A percentile compares a stretch with the other conserved stretches of the same genome.
phyloP scores from a whole-genome alignment of 2,888 invertebrate genomes.

The Magallana nippona region DNA sequence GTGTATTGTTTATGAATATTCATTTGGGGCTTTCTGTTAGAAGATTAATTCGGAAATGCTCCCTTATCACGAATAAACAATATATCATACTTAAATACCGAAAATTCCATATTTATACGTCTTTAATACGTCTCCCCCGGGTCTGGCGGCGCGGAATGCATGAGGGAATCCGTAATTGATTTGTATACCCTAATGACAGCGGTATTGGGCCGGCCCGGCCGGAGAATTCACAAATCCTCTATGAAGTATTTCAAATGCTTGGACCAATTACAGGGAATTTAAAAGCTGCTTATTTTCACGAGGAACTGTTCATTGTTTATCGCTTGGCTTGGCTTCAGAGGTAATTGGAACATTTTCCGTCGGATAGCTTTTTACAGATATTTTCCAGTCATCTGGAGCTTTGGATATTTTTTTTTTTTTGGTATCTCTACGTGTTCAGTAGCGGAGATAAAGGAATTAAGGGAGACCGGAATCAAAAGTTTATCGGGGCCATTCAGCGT shows the following conservation, averaged over 20 bases:
- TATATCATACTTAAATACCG: slow-evolving; percentile 27
- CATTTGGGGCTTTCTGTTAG: slow-evolving; percentile 19
- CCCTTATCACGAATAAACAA: slow-evolving; percentile 31
- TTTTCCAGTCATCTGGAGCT: slow-evolving; percentile 12
- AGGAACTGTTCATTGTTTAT: slow-evolving; percentile 22
- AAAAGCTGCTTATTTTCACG: slow-evolving; percentile 31
- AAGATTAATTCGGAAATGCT: slow-evolving; percentile 19
- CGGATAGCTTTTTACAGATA: slow-evolving; percentile 22
- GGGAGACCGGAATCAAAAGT: slow-evolving; percentile 4
- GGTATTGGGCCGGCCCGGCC: background rate
- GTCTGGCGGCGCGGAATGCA: slow-evolving; percentile 15
- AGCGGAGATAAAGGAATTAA: slow-evolving; percentile 22
- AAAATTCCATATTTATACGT: slow-evolving; percentile 15
- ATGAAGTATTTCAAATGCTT: slow-evolving; percentile 21
- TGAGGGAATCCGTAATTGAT: slow-evolving; percentile 19
- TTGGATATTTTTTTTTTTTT: background rate
- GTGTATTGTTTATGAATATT: slow-evolving; percentile 21
- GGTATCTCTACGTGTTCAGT: slow-evolving; percentile 27
- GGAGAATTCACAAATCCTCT: slow-evolving; percentile 21
- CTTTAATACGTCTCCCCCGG: slow-evolving; percentile 23
- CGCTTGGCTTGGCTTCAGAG: slow-evolving; percentile 9
- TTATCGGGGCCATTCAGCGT: slow-evolving; percentile 21
- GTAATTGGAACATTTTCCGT: slow-evolving; percentile 27
- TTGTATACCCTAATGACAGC: slow-evolving; percentile 15
- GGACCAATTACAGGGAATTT: slow-evolving; percentile 24